Percentiles rank a stretch among this genome's conserved stretches.
Evolutionary conservation across 2,113 vertebrate genomes (phyloP).

Genomic region (Cephalophus harveyi): DNA sequence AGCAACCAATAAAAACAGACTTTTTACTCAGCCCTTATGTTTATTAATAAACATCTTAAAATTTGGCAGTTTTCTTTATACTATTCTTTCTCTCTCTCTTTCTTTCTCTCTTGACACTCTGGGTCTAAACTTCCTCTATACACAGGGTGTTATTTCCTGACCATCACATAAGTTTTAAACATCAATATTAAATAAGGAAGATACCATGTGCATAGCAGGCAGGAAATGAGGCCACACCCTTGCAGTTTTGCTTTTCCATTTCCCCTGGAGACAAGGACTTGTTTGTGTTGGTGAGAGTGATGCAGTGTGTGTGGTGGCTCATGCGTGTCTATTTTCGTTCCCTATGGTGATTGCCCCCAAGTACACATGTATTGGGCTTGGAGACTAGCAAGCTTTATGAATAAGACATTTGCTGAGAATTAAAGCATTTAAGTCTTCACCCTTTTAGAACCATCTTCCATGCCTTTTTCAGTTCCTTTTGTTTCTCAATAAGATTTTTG

Average conservation of each 20-base stretch:
- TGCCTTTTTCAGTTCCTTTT: not conserved
- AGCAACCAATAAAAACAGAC: not conserved
- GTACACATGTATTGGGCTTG: not conserved
- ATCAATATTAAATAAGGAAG: not conserved
- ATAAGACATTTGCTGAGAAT: not conserved
- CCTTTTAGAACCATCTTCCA: not conserved
- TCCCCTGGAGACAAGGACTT: not conserved
- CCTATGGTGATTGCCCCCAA: not conserved
- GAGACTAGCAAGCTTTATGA: not conserved
- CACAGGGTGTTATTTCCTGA: not conserved
- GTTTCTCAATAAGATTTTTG: not conserved
- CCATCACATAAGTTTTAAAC: not conserved
- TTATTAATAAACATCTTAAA: conserved; percentile 23
- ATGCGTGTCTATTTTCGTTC: not conserved
- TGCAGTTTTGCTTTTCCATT: not conserved
- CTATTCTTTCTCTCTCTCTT: not conserved
- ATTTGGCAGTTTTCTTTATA: not conserved
- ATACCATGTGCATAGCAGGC: not conserved
- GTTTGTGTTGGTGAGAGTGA: not conserved
- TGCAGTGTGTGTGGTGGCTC: not conserved
- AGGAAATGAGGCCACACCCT: not conserved
- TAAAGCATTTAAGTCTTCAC: not conserved
- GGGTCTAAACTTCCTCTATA: not conserved
- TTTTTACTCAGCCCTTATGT: not conserved
- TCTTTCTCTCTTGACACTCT: not conserved